These are phyloP conservation scores for Ophraella communa DNA, from an alignment of 2,888 invertebrate species.

Conservation along the genomic window DNA sequence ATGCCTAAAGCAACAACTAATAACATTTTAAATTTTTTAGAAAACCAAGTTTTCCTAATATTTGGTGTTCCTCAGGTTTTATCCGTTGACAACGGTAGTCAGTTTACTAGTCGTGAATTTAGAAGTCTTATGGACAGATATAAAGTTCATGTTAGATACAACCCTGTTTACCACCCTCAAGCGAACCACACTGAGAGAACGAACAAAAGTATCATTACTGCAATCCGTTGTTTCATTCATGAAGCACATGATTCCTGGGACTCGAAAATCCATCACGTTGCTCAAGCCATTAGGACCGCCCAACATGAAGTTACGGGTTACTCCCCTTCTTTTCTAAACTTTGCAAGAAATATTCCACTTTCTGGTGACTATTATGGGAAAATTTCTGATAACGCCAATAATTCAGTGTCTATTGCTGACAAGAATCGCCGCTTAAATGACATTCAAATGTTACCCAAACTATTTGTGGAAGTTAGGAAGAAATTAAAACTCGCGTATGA, in stretches of 20 bases:
- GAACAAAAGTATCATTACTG: constrained; percentile 46
- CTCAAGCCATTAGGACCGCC: constrained; percentile 33
- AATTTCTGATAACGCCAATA: constrained; percentile 27
- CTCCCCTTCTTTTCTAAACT: constrained; percentile 33
- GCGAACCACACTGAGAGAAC: constrained; percentile 49
- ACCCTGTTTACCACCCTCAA: constrained; percentile 49
- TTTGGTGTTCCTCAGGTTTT: constrained; percentile 30
- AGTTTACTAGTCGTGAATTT: constrained; percentile 25
- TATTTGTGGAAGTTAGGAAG: no score
- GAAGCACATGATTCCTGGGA: constrained; percentile 33
- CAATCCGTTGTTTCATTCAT: constrained; percentile 37
- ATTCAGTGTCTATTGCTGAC: no score
- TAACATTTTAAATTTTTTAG: constrained; percentile 25
- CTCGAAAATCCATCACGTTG: constrained; percentile 19
- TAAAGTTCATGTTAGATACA: constrained; percentile 38
- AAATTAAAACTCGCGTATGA: no score
- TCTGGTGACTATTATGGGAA: constrained; percentile 33
- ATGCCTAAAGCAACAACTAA: constrained; percentile 9
- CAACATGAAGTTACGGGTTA: constrained; percentile 34
- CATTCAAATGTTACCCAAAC: no score
- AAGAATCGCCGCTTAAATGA: no score
- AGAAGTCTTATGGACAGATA: constrained; percentile 30
- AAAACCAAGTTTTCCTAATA: constrained; percentile 32
- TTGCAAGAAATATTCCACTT: constrained; percentile 31
- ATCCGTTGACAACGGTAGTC: constrained; percentile 26